Evolutionary conservation across 2,888 invertebrate genomes (phyloP), one percentile per base, ranked within the genome.

Genomic region (Cheilosia grossa): DNA sequence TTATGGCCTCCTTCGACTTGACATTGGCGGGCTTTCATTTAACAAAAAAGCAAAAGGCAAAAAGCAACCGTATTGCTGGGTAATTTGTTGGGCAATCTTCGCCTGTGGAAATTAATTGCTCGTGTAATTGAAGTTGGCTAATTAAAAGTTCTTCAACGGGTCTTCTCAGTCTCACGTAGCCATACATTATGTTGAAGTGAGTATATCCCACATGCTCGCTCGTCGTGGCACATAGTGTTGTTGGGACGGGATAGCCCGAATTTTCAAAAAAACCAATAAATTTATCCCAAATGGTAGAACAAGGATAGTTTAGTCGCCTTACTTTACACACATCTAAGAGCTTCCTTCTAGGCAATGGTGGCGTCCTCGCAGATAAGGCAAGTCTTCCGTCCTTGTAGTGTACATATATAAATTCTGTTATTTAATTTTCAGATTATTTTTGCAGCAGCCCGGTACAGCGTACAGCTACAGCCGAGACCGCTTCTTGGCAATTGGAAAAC

Each of bases 51-150:
- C 30, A 30, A 30, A 30, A 30, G 9, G 53, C 58, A 73, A 58
- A 73, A 73, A 72, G 21, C 58, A 47, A 42, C 58, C 64, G 47
- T 70, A 63, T 78, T 63, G 78, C 70, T 40, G 56, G 44, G 69
- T 69, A 75, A 79, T 83, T 80, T 70, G 74, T 64, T 73, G 73
- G 70, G 74, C 80, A 83, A 83, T 83, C 59, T 85, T 81, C 77
- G 75, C 75, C 75, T 72, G 66, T 40, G 58, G 42, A 63, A 85
- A 75, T 81, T 81, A 85, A 81, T 81, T 66, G 77, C 67, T 81
- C 72, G 51, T 85, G 81, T 85, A 81, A 85, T 81, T 81, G 85
- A 85, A 85, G 81, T 72, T 81, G 75, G 75, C 85, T 85, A 85
- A 85, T 85, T 81, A 77, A 85, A 85, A 81, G 81, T 77, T 81